A percentile compares a stretch with the other conserved stretches of the same genome.
These are phyloP conservation scores for Pegoplata infirma DNA, from an alignment of 2,888 invertebrate genomes.

Conservation along the genomic window DNA sequence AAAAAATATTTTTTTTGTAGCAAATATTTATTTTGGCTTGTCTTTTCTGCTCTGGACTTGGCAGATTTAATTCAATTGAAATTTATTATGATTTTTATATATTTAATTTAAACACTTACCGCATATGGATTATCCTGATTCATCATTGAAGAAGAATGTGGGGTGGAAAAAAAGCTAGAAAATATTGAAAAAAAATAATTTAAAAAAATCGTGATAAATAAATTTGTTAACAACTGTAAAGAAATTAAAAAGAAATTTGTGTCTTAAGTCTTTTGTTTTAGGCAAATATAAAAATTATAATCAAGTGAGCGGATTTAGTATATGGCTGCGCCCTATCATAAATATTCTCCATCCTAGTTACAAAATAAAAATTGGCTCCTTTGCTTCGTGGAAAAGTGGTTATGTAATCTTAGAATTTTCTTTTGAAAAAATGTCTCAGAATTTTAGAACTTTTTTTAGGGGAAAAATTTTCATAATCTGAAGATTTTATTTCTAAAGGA, in stretches of 20 bases:
- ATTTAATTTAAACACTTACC: conserved; percentile 70
- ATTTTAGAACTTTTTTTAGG: no score
- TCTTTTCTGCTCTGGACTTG: neutral
- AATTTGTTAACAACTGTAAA: neutral
- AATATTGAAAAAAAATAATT: conserved; percentile 7
- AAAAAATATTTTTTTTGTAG: no score
- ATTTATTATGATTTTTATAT: conserved; percentile 11
- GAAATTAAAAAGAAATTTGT: neutral
- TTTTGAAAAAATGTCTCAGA: no score
- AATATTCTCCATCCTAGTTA: no score
- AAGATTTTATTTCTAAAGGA: no score
- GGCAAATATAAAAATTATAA: no score
- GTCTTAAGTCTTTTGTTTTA: neutral
- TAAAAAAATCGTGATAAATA: neutral
- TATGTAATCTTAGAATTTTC: no score
- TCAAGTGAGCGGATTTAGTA: no score
- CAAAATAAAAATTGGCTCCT: no score
- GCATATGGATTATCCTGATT: conserved; percentile 76
- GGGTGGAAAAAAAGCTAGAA: conserved; percentile 58
- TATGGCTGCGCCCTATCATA: no score
- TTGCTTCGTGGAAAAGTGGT: no score
- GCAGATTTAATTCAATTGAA: neutral
- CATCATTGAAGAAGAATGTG: conserved; percentile 70
- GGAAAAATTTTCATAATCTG: no score
- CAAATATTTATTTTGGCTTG: neutral